Base-by-base conservation (phyloP, 1,140 invertebrate species). In the Megalonaias nervosa region DNA sequence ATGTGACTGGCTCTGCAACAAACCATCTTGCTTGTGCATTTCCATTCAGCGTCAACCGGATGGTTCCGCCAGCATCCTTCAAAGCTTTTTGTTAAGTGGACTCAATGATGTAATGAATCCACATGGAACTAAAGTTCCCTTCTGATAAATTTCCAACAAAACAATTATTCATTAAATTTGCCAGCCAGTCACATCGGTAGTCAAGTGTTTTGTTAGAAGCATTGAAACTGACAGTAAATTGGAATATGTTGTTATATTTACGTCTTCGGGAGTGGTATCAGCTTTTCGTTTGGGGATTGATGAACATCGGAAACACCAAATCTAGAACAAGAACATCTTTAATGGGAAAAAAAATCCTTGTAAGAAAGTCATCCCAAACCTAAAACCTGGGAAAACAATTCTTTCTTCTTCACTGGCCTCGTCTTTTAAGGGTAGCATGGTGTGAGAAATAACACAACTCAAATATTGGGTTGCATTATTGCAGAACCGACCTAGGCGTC, bases 321-420 rank as follows among this genome's bases (percentile, higher is more conserved):
- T 57, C 74, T 62, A 57, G 74, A 58, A 17, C 67, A 76, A 15
- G 61, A 38, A 38, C 62, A 21, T 15, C 65, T 71, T 76, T 76
- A 14, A 76, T 21, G 58, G 67, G 67, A 12, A n/a, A 26, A 1
- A 62, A 71, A 13, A 76, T 21, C 23, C 59, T 56, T 64, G 19
- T 9, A n/a, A 76, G 60, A 65, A 65, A 76, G 17, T 76, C 68
- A 55, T 76, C 74, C 74, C 74, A 76, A 76, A 21, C 55, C n/a
- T 60, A 62, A 76, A 76, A 13, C 61, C 59, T 65, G 59, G 59
- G 15, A 68, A 76, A 48, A 70, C 31, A 26, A 71, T 17, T 55
- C 67, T 55, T 19, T 15, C 23, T 56, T 71, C 61, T 4, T 13
- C n/a, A 2, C 74, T 15, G 21, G 60, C 61, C 56, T 58, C 2